Conservation (phyloP, 2,113 vertebrate species). For the Aldabrachelys gigantea region DNA sequence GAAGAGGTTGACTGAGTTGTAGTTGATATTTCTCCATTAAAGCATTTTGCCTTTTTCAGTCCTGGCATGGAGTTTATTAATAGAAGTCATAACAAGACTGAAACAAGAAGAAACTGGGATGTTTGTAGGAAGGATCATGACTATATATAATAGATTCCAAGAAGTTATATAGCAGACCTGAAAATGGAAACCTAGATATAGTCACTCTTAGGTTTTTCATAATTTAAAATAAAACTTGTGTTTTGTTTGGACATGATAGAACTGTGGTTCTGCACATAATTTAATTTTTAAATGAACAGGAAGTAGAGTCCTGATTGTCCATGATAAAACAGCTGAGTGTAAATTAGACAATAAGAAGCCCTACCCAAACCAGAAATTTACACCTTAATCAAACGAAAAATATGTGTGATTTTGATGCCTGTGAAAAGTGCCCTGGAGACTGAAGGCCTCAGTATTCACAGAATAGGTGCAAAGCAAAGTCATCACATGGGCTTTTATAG, state of each 20-base stretch:
- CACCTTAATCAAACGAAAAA: background rate
- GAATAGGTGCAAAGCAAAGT: background rate
- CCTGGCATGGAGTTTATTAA: slow-evolving; percentile 66
- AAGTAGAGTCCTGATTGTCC: background rate
- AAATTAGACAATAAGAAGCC: background rate
- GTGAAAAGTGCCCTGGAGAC: background rate
- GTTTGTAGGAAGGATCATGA: slow-evolving; percentile 71
- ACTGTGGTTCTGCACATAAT: background rate
- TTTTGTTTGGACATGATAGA: slow-evolving; percentile 18
- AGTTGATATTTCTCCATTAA: slow-evolving; percentile 60
- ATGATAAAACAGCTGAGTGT: background rate
- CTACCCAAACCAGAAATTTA: background rate
- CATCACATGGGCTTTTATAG: background rate
- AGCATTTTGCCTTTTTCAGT: slow-evolving; percentile 59
- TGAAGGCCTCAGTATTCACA: background rate
- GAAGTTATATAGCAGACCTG: slow-evolving; percentile 42
- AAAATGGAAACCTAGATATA: slow-evolving; percentile 36
- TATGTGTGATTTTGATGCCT: background rate
- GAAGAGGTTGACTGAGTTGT: slow-evolving; percentile 51
- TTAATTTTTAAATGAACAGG: slow-evolving; percentile 22
- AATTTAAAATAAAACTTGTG: slow-evolving; percentile 36
- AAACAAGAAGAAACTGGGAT: slow-evolving; percentile 65
- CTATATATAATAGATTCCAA: slow-evolving; percentile 65
- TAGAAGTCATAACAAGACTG: slow-evolving; percentile 72
- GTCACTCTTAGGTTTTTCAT: background rate